Base-by-base conservation (phyloP, 2,888 invertebrate species). In the Pheosia tremula region DNA sequence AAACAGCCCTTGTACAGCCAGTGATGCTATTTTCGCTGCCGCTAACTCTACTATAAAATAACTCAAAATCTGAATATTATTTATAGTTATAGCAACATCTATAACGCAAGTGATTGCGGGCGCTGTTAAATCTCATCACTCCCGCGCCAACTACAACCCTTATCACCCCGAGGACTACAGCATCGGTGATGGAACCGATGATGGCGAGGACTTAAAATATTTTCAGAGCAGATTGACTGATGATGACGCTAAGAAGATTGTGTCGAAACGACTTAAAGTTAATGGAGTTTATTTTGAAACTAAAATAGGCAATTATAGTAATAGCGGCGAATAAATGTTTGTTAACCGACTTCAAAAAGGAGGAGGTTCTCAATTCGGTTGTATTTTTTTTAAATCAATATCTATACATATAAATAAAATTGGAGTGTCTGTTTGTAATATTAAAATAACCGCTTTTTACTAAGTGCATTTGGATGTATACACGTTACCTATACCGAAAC, bases 121-220 rank as follows among this genome's bases (percentile, higher is more conserved):
- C 9, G n/a, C 9, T n/a, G n/a, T 11, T 2, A 47, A n/a, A 5
- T 9, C 52, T 8, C 6, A 10, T 9, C 7, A n/a, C 3, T 49
- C 49, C n/a, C 49, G 49, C 11, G 49, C 49, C 3, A 9, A 49
- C 5, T 5, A n/a, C 3, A 56, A 56, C 24, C 56, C 56, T 5
- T 56, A 56, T 11, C 56, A 56, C 41, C 56, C 56, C 3, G 56
- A 56, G 41, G 56, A 56, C 24, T 41, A 41, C 13, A 39, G 4
- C 10, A 36, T 37, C 9, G 13, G 5, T 24, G 52, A 52, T 8
- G 37, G 36, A 3, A 9, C 24, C 36, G 52, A 52, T 10, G 52
- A 8, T 8, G 50, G 13, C 6, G 50, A 50, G 5, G 4, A 13
- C 50, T 7, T n/a, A 13, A 49, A 10, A 13, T 3, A 49, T 49